Conservation (phyloP, 2,113 vertebrate genomes). For the Redunca redunca region DNA sequence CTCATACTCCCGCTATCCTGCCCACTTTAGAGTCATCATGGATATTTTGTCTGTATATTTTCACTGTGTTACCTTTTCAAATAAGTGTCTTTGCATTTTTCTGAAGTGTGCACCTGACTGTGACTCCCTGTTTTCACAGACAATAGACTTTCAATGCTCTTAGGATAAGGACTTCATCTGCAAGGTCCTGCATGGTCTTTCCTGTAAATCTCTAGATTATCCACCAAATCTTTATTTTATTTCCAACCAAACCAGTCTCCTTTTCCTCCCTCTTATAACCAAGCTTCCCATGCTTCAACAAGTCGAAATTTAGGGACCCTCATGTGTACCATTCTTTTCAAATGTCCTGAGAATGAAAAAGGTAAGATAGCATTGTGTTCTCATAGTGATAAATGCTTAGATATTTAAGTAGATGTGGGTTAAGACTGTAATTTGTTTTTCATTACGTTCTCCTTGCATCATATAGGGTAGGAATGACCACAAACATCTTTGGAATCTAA, state of each 20-base stretch:
- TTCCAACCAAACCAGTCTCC: not conserved
- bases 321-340: not conserved
- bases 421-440: not conserved
- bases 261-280: not conserved
- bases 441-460: not conserved
- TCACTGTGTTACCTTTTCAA: not conserved
- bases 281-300: too few species aligned
- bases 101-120: not conserved
- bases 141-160: not conserved
- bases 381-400: not conserved
- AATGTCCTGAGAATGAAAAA: too few species aligned
- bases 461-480: not conserved
- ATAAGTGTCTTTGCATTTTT: not conserved
- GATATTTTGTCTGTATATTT: not conserved
- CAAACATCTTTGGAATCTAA: not conserved
- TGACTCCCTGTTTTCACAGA: not conserved
- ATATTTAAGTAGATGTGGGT: not conserved
- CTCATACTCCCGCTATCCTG: fast-evolving
- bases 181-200: fast-evolving
- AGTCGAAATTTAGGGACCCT: fast-evolving
- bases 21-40: not conserved
- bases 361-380: fast-evolving
- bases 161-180: not conserved
- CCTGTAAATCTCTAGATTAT: not conserved
- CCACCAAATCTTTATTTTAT: not conserved